These are phyloP conservation scores for Cacatua alba DNA, from an alignment of 2,113 vertebrate genomes.

Conservation along the genomic window DNA sequence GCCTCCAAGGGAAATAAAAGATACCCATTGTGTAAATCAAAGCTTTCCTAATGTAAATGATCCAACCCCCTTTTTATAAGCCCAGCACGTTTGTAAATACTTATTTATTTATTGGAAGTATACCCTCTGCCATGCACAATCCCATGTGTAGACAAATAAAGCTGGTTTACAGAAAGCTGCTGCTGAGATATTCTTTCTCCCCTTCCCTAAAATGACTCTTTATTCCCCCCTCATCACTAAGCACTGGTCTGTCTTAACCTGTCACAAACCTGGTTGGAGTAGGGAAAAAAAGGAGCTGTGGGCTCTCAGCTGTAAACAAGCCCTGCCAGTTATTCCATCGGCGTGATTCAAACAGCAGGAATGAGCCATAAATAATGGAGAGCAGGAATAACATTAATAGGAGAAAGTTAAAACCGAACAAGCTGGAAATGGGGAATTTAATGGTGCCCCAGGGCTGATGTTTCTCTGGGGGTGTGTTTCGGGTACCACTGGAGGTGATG, in stretches of 20 bases:
- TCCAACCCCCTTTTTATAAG: conserved; percentile 24
- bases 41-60: conserved; percentile 35
- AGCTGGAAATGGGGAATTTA: background rate
- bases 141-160: conserved; percentile 65
- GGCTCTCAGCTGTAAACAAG: background rate
- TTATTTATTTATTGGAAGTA: conserved; percentile 79
- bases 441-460: background rate
- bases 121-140: conserved; percentile 35
- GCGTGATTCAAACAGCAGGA: background rate
- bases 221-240: background rate
- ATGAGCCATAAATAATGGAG: background rate
- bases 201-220: background rate
- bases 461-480: too few species aligned
- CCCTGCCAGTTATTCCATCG: background rate
- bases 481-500: background rate
- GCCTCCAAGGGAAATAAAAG: background rate
- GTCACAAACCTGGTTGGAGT: background rate
- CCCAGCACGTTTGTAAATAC: conserved; percentile 61
- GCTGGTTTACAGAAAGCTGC: conserved; percentile 3
- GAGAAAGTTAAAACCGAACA: background rate
- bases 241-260: background rate
- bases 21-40: background rate
- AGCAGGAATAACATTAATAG: background rate
- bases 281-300: background rate
- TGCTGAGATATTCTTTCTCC: background rate